Conservation (phyloP, 2,888 invertebrate species). For the Leptura quadrifasciata region DNA sequence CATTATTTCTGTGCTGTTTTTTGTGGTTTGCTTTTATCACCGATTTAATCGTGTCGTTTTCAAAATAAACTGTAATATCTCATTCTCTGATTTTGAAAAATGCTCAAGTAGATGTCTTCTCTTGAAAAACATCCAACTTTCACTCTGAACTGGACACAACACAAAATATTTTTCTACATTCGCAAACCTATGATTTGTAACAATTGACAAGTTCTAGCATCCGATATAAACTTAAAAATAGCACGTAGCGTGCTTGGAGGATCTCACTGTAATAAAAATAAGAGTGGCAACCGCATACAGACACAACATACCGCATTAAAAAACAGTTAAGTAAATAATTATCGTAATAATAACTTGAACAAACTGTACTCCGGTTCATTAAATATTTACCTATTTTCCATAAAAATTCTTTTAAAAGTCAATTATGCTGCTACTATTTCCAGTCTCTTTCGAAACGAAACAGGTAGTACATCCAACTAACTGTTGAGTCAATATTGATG, state of each 20-base stretch:
- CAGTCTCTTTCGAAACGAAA: slow-evolving; percentile 19
- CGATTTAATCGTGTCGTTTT: too few species aligned
- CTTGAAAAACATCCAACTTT: too few species aligned
- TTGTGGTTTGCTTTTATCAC: too few species aligned
- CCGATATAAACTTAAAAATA: neutral
- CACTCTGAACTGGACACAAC: too few species aligned
- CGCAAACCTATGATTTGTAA: too few species aligned
- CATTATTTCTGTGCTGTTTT: too few species aligned
- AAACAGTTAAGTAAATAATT: slow-evolving; percentile 2
- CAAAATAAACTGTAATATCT: too few species aligned
- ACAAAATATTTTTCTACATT: too few species aligned
- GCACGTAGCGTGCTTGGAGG: neutral
- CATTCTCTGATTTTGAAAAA: too few species aligned
- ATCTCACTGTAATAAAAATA: neutral
- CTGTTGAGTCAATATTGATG: slow-evolving; percentile 47
- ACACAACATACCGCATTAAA: neutral
- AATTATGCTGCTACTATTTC: slow-evolving; percentile 10
- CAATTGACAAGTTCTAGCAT: too few species aligned
- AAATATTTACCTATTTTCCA: slow-evolving; percentile 25
- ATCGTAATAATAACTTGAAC: neutral
- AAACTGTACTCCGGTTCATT: neutral
- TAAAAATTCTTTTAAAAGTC: slow-evolving; percentile 20
- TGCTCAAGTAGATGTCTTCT: too few species aligned
- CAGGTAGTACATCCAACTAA: slow-evolving; percentile 42
- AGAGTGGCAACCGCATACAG: neutral